Base-by-base conservation (phyloP, 2,113 vertebrate species). In the Chaetodon trifascialis region DNA sequence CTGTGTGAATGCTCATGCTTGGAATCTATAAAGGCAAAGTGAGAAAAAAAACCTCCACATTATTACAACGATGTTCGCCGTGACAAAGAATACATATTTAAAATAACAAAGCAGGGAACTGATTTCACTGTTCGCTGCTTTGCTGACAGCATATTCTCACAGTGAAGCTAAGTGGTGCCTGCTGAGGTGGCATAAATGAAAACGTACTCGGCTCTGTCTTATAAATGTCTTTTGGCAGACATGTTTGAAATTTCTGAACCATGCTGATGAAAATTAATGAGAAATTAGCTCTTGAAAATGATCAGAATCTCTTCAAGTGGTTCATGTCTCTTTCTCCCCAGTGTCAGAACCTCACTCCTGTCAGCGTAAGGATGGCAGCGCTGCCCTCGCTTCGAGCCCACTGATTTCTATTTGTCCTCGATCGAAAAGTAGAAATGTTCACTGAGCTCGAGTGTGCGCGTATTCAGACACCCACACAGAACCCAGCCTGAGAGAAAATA, bases 381-480 rank as follows among this genome's bases (percentile, higher is more conserved):
- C 30, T 30, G 16, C 21, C 19, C 16, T 56, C 19, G 14, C 40
- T 64, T 55, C 16, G 30, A 59, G 73, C 55, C 12, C 5, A 19
- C 19, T 2, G 5, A 44, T 85, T 69, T 51, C 52, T 72, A n/a
- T 69, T 69, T 77, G 63, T 73, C 65, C 62, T 69, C 30, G 30
- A 54, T 70, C 0, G 7, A 42, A 52, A 46, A 60, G 62, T 38
- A 30, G 59, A 77, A 67, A 65, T 42, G 5, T 70, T 46, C 79
- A 34, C 59, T 0, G 63, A 77, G 75, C 60, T 69, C 0, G 8
- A 74, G 84, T 30, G 23, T 72, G 42, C 88, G 79, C 70, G 40
- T 80, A 74, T 79, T 59, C 72, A 55, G 49, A 86, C 82, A 11
- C 64, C 88, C 87, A 91, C 83, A 44, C 80, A 83, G 12, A 60